These are phyloP conservation scores for Atta texana DNA, from an alignment of 1,140 invertebrate species.

Conservation along the genomic window DNA sequence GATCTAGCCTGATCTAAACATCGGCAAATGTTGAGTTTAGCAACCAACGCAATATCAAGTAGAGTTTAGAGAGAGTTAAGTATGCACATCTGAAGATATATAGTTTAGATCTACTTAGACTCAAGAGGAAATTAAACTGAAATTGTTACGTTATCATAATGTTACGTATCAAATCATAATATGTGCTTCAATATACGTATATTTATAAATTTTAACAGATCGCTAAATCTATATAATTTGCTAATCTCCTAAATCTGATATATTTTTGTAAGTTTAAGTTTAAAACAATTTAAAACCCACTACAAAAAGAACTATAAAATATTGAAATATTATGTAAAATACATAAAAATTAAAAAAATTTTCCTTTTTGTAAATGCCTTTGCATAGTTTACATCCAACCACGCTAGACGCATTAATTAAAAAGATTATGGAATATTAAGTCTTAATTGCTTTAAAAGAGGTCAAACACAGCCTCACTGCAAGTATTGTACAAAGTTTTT, in stretches of 20 bases:
- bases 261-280: neutral
- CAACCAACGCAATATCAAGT: neutral
- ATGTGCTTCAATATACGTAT: neutral
- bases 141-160: neutral
- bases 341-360: neutral
- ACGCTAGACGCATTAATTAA: conserved; percentile 28
- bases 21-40: conserved; percentile 3
- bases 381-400: neutral
- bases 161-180: neutral
- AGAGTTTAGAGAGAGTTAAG: neutral
- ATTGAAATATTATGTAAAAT: conserved; percentile 1
- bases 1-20: neutral
- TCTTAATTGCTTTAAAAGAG: conserved; percentile 2
- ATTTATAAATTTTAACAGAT: neutral
- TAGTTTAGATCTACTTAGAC: neutral
- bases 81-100: neutral
- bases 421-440: conserved; percentile 25
- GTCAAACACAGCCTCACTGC: neutral
- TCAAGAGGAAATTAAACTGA: neutral
- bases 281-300: neutral
- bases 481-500: conserved; percentile 6
- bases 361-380: neutral
- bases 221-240: neutral
- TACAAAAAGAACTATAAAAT: neutral
- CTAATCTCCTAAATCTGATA: neutral